phyloP scores from a whole-genome alignment of 1,140 invertebrate species.

The Popillia japonica region DNA sequence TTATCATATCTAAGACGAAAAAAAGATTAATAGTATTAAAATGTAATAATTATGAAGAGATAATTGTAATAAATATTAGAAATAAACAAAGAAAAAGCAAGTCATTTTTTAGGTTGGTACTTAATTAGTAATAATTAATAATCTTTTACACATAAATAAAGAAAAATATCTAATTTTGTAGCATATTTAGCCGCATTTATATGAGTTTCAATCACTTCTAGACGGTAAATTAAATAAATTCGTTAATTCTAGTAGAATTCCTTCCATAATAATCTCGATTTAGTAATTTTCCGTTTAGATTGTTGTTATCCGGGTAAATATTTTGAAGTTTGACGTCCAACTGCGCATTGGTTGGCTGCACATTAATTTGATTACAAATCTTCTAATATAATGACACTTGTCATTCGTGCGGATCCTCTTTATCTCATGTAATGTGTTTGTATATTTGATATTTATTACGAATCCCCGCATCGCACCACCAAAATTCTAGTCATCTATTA shows the following conservation, averaged over 20 bases:
- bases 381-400: conserved; percentile 25
- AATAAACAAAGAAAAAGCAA: too few species aligned
- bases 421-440: conserved; percentile 33
- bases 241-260: neutral
- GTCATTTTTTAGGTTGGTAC: too few species aligned
- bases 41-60: too few species aligned
- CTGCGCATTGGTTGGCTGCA: conserved; percentile 23
- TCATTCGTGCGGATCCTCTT: conserved; percentile 11
- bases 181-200: too few species aligned
- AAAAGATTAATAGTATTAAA: too few species aligned
- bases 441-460: conserved; percentile 35
- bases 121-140: too few species aligned
- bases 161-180: too few species aligned
- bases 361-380: conserved; percentile 37
- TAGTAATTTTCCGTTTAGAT: conserved; percentile 20
- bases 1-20: too few species aligned
- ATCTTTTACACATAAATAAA: too few species aligned
- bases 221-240: neutral
- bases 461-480: neutral
- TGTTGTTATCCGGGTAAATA: conserved; percentile 3
- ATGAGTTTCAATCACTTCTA: neutral
- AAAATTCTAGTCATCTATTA: conserved; percentile 37
- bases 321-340: conserved; percentile 17
- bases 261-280: neutral
- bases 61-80: too few species aligned